phyloP scores from a whole-genome alignment of 2,888 invertebrate species.

The Aricia artaxerxes region DNA sequence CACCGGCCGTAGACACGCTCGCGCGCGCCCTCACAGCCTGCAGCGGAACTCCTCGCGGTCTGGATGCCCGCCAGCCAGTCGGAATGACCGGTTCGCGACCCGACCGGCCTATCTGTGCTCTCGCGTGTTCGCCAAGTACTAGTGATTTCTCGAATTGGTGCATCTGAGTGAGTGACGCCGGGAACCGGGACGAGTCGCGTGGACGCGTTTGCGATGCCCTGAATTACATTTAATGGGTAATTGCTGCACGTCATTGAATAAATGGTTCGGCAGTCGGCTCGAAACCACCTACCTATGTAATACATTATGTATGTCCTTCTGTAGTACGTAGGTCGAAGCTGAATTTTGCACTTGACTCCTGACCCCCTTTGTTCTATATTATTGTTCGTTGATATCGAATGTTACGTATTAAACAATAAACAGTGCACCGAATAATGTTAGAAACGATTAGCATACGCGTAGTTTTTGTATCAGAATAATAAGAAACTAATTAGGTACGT shows the following conservation, averaged over 20 bases:
- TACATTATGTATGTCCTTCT: conserved; percentile 64
- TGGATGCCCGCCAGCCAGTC: conserved; percentile 52
- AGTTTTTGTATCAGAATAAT: not conserved
- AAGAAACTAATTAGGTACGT: not conserved
- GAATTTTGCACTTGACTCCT: conserved; percentile 73
- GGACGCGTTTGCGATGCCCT: conserved; percentile 73
- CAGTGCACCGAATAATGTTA: not conserved
- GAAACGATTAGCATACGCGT: not conserved
- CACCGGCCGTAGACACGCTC: conserved; percentile 74
- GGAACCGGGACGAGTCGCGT: conserved; percentile 66
- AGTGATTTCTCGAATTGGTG: conserved; percentile 74
- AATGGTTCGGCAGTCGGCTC: conserved; percentile 64
- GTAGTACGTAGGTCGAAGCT: conserved; percentile 63
- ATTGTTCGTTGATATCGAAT: not conserved
- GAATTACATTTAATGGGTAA: conserved; percentile 80
- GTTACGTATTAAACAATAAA: not conserved
- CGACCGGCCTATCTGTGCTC: conserved; percentile 60
- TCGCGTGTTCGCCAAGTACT: conserved; percentile 58
- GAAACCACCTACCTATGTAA: conserved; percentile 62
- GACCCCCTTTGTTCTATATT: conserved; percentile 60
- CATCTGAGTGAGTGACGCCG: conserved; percentile 74
- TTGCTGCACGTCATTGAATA: conserved; percentile 79
- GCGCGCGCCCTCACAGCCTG: conserved; percentile 68
- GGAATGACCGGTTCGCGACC: conserved; percentile 67
- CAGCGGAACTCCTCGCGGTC: conserved; percentile 48